Evolutionary conservation across 2,797 vertebrate species (phyloP).

Genomic region (Myotis vivesi): DNA sequence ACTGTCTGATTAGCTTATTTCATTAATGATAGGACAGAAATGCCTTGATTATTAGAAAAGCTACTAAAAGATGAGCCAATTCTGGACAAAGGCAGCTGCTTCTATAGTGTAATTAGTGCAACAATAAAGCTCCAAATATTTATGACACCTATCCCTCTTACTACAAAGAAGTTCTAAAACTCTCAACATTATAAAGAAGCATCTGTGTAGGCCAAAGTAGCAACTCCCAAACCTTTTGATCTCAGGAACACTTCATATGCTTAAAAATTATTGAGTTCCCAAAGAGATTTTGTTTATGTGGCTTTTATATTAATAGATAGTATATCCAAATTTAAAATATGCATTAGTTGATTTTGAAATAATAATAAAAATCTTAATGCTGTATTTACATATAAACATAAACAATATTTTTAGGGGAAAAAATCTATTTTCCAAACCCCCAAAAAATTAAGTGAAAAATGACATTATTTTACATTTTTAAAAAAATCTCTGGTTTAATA

Average conservation of each 20-base stretch:
- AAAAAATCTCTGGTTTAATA: not conserved
- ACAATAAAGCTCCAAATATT: not conserved
- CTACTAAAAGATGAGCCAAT: slow-evolving; percentile 2
- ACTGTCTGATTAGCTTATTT: not conserved
- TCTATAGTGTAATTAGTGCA: not conserved
- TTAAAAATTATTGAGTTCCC: not conserved
- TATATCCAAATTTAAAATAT: not conserved
- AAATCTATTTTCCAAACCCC: not conserved
- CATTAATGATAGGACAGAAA: not conserved
- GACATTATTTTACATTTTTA: not conserved
- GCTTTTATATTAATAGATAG: not conserved
- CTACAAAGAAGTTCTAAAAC: not conserved
- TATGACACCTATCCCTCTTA: not conserved
- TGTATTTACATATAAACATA: not conserved
- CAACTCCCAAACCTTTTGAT: not conserved
- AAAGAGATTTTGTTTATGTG: not conserved
- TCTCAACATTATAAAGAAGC: not conserved
- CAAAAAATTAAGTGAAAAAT: not conserved
- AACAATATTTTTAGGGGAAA: not conserved
- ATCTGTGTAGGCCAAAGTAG: not conserved
- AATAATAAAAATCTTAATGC: not conserved
- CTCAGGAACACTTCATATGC: not conserved
- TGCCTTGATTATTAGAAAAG: not conserved
- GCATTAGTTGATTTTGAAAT: not conserved
- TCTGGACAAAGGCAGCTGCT: not conserved